phyloP scores from a whole-genome alignment of 2,113 vertebrate species.

The Sphaerodactylus townsendi region DNA sequence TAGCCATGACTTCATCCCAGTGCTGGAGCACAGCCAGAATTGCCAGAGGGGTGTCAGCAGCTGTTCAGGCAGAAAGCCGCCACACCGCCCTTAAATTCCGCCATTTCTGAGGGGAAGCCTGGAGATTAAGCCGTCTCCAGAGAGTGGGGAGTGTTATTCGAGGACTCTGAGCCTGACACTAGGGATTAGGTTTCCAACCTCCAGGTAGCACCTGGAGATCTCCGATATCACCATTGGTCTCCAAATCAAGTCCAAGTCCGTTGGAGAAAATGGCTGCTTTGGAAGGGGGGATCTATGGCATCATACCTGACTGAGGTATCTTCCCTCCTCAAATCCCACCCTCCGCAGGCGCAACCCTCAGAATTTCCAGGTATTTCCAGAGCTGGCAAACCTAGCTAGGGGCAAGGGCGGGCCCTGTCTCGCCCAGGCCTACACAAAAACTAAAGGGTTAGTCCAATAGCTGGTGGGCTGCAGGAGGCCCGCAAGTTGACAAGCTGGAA shows the following conservation, averaged over 20 bases:
- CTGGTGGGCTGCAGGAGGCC: background rate
- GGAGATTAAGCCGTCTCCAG: background rate
- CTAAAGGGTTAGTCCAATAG: background rate
- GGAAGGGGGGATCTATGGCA: too few relatives aligned
- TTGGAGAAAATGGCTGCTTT: too few relatives aligned
- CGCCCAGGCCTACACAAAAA: background rate
- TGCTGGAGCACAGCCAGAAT: background rate
- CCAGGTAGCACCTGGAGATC: background rate
- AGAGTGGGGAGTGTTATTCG: background rate
- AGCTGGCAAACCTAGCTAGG: too few relatives aligned
- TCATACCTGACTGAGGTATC: too few relatives aligned
- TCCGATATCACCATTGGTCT: too few relatives aligned
- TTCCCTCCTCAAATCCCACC: too few relatives aligned
- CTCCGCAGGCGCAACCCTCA: too few relatives aligned
- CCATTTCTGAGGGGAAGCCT: too few relatives aligned
- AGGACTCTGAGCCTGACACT: background rate
- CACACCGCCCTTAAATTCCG: background rate
- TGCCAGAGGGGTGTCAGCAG: background rate
- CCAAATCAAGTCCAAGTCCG: too few relatives aligned
- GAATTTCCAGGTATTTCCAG: too few relatives aligned
- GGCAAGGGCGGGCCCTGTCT: background rate
- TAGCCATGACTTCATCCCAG: constrained; percentile 22
- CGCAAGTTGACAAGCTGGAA: too few relatives aligned
- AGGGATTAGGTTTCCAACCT: background rate
- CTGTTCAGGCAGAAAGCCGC: background rate